These are phyloP conservation scores for Netelia melanura DNA, from an alignment of 2,888 invertebrate species.

Conservation along the genomic window DNA sequence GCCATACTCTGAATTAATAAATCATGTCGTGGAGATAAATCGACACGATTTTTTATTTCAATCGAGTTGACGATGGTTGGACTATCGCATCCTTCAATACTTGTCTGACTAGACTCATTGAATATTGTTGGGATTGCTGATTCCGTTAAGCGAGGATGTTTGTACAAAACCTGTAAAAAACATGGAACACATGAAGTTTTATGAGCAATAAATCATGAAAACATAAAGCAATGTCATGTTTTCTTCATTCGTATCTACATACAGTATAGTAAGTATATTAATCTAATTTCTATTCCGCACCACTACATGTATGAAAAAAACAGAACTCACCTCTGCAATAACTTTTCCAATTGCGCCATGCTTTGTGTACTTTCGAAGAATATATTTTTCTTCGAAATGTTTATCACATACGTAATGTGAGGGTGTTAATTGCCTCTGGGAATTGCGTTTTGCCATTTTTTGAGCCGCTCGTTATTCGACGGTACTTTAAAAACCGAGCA, in stretches of 20 bases:
- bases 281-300: neutral
- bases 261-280: neutral
- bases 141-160: slow-evolving; percentile 36
- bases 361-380: slow-evolving; percentile 45
- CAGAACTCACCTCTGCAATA: slow-evolving; percentile 37
- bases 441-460: neutral
- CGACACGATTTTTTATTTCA: too few species aligned
- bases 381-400: slow-evolving; percentile 45
- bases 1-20: too few species aligned
- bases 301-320: slow-evolving; percentile 1
- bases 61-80: too few species aligned
- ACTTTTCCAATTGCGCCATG: slow-evolving; percentile 29
- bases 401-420: slow-evolving; percentile 31
- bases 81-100: too few species aligned
- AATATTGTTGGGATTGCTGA: slow-evolving; percentile 47
- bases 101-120: neutral
- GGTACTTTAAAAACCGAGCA: too few species aligned
- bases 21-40: too few species aligned
- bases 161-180: slow-evolving; percentile 27
- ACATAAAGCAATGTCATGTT: slow-evolving; percentile 9
- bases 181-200: neutral
- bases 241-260: neutral
- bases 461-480: too few species aligned
- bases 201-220: neutral
- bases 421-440: neutral